A percentile compares a stretch with the other conserved stretches of the same genome.
Evolutionary conservation across 2,797 vertebrate genomes (phyloP).

Genomic region (Melanotaenia trifasciata): DNA sequence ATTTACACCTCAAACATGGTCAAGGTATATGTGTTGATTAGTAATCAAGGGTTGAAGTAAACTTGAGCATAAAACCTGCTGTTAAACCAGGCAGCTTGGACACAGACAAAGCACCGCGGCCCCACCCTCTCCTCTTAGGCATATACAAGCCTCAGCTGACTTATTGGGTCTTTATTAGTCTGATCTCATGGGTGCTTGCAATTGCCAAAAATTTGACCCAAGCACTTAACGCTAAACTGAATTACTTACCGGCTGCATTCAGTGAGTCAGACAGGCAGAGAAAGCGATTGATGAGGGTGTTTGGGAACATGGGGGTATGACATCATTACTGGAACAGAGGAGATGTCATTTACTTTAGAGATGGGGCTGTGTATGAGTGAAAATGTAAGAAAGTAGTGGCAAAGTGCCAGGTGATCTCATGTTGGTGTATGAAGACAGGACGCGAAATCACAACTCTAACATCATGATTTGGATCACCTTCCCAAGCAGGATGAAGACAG

Average conservation of each 20-base stretch:
- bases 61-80: constrained; percentile 16
- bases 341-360: constrained; percentile 62
- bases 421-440: constrained; percentile 17
- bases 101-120: constrained; percentile 32
- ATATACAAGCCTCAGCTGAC: constrained; percentile 57
- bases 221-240: constrained; percentile 80
- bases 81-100: constrained; percentile 12
- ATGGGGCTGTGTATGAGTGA: constrained; percentile 46
- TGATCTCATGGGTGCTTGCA: constrained; percentile 78
- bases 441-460: constrained; percentile 42
- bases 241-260: constrained; percentile 72
- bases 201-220: constrained; percentile 74
- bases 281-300: constrained; percentile 64
- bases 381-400: constrained; percentile 67
- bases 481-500: constrained; percentile 46
- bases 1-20: constrained; percentile 21
- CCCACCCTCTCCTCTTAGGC: constrained; percentile 59
- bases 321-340: constrained; percentile 69
- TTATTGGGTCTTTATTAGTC: constrained; percentile 66
- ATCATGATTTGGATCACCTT: constrained; percentile 60
- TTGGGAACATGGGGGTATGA: constrained; percentile 73
- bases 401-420: constrained; percentile 69
- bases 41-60: constrained; percentile 23
- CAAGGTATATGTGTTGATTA: background rate
- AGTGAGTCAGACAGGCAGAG: constrained; percentile 66